These are phyloP conservation scores for Oscheius sp. DNA, from an alignment of 2,888 invertebrate species.

Conservation along the genomic window DNA sequence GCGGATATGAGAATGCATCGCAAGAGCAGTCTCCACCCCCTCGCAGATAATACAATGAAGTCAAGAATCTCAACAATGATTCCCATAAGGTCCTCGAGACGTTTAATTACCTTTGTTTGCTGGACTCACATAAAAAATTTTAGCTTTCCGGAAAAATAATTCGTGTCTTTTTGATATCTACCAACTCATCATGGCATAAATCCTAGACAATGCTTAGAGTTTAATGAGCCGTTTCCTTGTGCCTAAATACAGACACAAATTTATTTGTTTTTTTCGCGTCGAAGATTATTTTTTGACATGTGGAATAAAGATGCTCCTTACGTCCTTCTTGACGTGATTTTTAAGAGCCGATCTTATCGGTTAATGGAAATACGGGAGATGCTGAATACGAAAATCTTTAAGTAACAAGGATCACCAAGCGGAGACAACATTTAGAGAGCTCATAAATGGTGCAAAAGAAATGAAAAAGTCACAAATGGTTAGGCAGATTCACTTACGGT, in stretches of 20 bases:
- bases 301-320: too few relatives aligned
- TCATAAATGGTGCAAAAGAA: not conserved
- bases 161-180: too few relatives aligned
- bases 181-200: not conserved
- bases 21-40: constrained; percentile 21
- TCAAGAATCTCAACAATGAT: not conserved
- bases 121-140: not conserved
- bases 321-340: constrained; percentile 20
- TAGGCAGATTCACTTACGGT: constrained; percentile 8
- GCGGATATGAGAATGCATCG: constrained; percentile 27
- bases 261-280: too few relatives aligned
- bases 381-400: constrained; percentile 5
- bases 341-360: constrained; percentile 25
- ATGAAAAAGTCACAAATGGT: not conserved
- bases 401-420: constrained; percentile 6
- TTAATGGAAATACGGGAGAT: constrained; percentile 15
- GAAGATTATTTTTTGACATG: not conserved
- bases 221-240: not conserved
- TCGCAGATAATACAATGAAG: constrained; percentile 28
- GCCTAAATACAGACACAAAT: too few relatives aligned
- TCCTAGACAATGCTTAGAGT: not conserved
- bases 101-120: too few relatives aligned
- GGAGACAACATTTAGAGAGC: not conserved
- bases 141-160: not conserved
- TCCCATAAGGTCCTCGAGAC: too few relatives aligned